Base-by-base conservation (phyloP, 2,888 invertebrate genomes). In the Brachypterus glaber region DNA sequence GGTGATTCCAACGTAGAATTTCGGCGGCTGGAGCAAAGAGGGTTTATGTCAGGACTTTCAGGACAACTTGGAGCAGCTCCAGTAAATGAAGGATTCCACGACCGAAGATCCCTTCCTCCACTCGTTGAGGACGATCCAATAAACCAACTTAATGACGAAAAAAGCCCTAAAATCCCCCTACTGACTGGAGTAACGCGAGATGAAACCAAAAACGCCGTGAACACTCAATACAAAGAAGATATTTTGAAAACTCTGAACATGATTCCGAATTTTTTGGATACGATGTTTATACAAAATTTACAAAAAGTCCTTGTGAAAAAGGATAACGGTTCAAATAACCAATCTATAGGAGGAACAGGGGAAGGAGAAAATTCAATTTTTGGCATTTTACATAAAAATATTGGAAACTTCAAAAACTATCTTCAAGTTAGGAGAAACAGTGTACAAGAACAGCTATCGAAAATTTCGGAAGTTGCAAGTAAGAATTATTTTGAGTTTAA, bases 121-220 rank as follows among this genome's bases (percentile, higher is more conserved):
- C 60, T 83, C 12, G 66, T 84, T 2, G 66, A 71, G n/a, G 70
- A 73, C 12, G 64, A 73, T 27, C 82, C 85, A 0, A 66, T 77
- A 2, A 67, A 76, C 15, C 69, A 77, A 2, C 60, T 85, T 33
- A 69, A 70, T 36, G 66, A 67, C 17, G 73, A 71, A 16, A 64
- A 70, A 35, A 47, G 49, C 30, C 70, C 70, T 0, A 68, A 70
- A 2, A 71, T 79, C 11, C 84, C 85, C 0, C 59, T 86, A 43
- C 65, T 86, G 8, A 83, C 80, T 0, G 86, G 86, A 1, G 78
- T 82, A 2, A 75, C 77, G 1, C 78, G 77, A 33, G 79, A 83
- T 30, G 85, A 86, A 64, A 83, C 83, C 0, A 72, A 74, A 2
- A 67, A 70, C 12, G 77, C 76, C 14, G 70, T 79, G 7, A 67